A percentile compares a stretch with the other conserved stretches of the same genome.
phyloP scores from a whole-genome alignment of 2,888 invertebrate species.

The Siphlonurus alternatus region DNA sequence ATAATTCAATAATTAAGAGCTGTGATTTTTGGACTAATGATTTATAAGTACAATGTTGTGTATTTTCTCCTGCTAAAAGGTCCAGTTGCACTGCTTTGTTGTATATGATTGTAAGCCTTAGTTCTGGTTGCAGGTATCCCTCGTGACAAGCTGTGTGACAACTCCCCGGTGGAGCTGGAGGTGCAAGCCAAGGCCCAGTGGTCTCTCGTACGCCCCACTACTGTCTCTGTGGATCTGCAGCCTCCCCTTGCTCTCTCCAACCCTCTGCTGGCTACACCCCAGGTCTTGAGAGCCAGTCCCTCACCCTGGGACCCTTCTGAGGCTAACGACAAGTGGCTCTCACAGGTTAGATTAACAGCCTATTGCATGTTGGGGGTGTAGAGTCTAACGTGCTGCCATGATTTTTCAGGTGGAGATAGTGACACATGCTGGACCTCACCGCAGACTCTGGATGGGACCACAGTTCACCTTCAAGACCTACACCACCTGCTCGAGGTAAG shows the following conservation, averaged over 20 bases:
- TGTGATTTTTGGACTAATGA: no score
- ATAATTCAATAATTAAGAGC: no score
- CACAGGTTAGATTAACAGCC: slow-evolving; percentile 36
- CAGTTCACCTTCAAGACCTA: slow-evolving; percentile 96
- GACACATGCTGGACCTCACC: slow-evolving; percentile 91
- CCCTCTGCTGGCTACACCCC: slow-evolving; percentile 31
- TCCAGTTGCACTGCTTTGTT: no score
- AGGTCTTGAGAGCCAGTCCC: background rate
- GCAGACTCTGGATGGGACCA: slow-evolving; percentile 97
- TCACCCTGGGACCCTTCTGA: slow-evolving; percentile 23
- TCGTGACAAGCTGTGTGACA: slow-evolving; percentile 73
- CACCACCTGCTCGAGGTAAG: slow-evolving; percentile 54
- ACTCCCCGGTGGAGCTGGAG: slow-evolving; percentile 67
- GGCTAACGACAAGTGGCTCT: slow-evolving; percentile 75
- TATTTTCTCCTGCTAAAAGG: no score
- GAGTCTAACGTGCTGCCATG: no score
- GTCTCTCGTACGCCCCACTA: slow-evolving; percentile 53
- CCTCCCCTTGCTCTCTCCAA: slow-evolving; percentile 59
- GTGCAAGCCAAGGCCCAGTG: slow-evolving; percentile 82
- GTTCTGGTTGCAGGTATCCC: slow-evolving; percentile 48
- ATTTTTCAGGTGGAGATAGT: slow-evolving; percentile 72
- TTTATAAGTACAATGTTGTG: no score
- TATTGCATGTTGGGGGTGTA: no score
- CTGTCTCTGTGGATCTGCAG: slow-evolving; percentile 41
- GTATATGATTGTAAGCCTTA: no score